Base-by-base conservation (phyloP, 2,113 vertebrate genomes). In the Illadopsis cleaveri region DNA sequence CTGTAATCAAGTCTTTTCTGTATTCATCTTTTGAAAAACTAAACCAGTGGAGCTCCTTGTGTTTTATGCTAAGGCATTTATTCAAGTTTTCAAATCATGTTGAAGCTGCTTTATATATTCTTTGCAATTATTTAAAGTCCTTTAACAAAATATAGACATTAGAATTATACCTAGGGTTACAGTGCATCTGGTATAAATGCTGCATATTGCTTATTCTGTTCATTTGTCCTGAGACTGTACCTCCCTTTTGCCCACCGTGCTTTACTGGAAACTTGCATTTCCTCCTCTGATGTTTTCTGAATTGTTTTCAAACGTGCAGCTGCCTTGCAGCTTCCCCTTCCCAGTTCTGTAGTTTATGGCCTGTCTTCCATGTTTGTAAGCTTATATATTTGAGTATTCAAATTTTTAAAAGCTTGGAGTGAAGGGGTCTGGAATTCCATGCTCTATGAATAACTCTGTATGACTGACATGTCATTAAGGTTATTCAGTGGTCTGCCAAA, bases 231-330 rank as follows among this genome's bases (percentile, higher is more conserved):
- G 54, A 45, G 38, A 11, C 58, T 53, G 53, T 38, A 19, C 15
- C 6, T 1, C 31, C 8, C 20, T 82, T 94, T 69, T 69, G n/a
- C 14, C 33, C 28, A 9, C 5, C 33, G n/a, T 0, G 0, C 24
- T 76, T 90, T 40, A 53, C 20, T 86, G 54, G 56, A 83, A 75
- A 7, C 23, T 77, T 8, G 6, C 5, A 11, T 19, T 82, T 93
- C 40, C 28, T 82, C 12, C 45, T 93, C 13, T 5, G 2, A 2
- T 57, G 12, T 76, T 64, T 64, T 70, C 75, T 58, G 40, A 82
- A 33, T 45, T 53, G 5, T 82, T 73, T 85, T n/a, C 24, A 60
- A 68, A 69, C 50, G 33, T 3, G 0, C 35, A 90, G 20, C 21
- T 80, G 21, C 24, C 9, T 40, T 2, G 1, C 11, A 10, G 37